Evolutionary conservation across 2,888 invertebrate species (phyloP).

Genomic region (Aphodius sticticus): DNA sequence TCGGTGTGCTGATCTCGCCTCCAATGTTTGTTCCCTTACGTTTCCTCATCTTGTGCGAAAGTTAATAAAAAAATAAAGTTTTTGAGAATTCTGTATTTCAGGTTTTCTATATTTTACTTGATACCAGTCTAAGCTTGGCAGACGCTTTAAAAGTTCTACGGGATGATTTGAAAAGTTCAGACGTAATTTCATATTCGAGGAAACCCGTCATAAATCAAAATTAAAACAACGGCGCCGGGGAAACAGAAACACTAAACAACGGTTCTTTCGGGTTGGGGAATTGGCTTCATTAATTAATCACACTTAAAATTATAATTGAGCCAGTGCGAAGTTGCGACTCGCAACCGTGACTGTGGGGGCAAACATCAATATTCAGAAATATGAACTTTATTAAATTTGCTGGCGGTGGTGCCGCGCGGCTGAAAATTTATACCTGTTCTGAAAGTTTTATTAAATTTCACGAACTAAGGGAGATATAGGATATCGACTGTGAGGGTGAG

Average conservation of each 20-base stretch:
- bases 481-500: conserved; percentile 30
- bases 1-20: no score
- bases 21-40: no score
- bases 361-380: conserved; percentile 43
- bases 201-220: conserved; percentile 9
- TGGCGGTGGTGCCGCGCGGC: conserved; percentile 22
- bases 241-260: neutral
- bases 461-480: conserved; percentile 37
- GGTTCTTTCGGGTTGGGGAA: neutral
- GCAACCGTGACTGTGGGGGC: conserved; percentile 19
- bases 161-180: conserved; percentile 30
- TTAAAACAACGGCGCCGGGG: conserved; percentile 24
- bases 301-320: conserved; percentile 13
- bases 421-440: conserved; percentile 41
- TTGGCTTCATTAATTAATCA: conserved; percentile 25
- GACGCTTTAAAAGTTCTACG: conserved; percentile 9
- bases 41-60: no score
- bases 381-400: conserved; percentile 42
- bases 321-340: conserved; percentile 8
- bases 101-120: conserved; percentile 24
- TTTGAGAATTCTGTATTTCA: no score
- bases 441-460: conserved; percentile 44
- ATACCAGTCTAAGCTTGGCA: neutral
- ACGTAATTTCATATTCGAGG: conserved; percentile 17
- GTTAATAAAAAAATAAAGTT: no score